Percentiles rank a stretch among this genome's conserved stretches.
phyloP scores from a whole-genome alignment of 2,113 vertebrate species.

The Athene noctua region DNA sequence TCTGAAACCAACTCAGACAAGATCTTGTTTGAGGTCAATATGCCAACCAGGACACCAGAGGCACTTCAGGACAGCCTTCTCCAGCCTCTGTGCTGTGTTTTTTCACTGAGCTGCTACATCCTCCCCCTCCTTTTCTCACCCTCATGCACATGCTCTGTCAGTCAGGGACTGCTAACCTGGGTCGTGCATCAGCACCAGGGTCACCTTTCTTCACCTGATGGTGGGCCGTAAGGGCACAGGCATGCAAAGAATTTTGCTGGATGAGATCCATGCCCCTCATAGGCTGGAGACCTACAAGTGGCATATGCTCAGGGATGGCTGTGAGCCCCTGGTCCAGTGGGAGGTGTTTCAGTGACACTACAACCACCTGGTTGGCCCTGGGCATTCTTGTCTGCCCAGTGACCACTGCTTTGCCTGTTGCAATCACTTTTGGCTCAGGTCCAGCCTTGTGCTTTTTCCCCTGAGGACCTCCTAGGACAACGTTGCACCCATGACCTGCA shows the following conservation, averaged over 20 bases:
- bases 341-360: background rate
- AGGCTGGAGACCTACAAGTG: background rate
- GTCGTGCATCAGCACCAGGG: fast-evolving
- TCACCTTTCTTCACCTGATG: background rate
- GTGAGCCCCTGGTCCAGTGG: fast-evolving
- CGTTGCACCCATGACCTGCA: fast-evolving
- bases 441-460: background rate
- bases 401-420: background rate
- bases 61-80: background rate
- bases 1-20: background rate
- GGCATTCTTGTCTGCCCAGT: fast-evolving
- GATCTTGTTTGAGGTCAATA: background rate
- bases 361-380: background rate
- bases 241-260: background rate
- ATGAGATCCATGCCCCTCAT: background rate
- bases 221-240: background rate
- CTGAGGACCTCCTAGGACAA: background rate
- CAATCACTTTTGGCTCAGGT: background rate
- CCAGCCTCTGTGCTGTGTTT: background rate
- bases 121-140: background rate
- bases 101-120: background rate
- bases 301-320: fast-evolving
- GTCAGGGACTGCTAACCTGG: fast-evolving
- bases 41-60: fast-evolving
- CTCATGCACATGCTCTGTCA: fast-evolving